Percentiles rank a stretch among this genome's conserved stretches.
phyloP scores from a whole-genome alignment of 1,140 invertebrate genomes.

The Lordiphosa collinella region DNA sequence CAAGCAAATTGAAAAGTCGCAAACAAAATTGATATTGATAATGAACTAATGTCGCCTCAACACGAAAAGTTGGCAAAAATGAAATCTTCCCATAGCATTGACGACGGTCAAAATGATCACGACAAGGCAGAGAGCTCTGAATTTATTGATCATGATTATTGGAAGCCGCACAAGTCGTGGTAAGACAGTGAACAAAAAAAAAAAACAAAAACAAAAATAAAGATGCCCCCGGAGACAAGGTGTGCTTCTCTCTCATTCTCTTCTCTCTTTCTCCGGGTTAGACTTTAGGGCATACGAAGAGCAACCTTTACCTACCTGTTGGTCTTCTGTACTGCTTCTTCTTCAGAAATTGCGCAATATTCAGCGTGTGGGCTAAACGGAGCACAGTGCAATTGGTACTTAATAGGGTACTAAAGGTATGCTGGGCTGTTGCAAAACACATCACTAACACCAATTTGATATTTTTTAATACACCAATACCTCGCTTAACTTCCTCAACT shows the following conservation, averaged over 20 bases:
- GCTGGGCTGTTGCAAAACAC: too few species aligned
- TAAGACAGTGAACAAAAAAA: not conserved
- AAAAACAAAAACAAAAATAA: slow-evolving; percentile 13
- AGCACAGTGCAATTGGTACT: slow-evolving; percentile 6
- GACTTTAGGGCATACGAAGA: not conserved
- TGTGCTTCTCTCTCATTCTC: not conserved
- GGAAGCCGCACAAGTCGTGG: slow-evolving; percentile 64
- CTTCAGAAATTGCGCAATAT: slow-evolving; percentile 24
- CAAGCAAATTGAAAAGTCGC: slow-evolving; percentile 46
- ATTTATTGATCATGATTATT: slow-evolving; percentile 75
- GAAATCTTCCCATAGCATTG: slow-evolving; percentile 62
- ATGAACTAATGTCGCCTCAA: slow-evolving; percentile 53
- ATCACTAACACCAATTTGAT: too few species aligned
- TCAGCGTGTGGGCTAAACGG: slow-evolving; percentile 6
- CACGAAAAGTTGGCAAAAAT: slow-evolving; percentile 42
- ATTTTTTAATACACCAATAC: too few species aligned
- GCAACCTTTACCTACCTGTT: slow-evolving; percentile 24
- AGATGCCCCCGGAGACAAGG: slow-evolving; percentile 41
- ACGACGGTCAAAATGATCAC: slow-evolving; percentile 61
- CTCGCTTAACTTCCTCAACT: too few species aligned
- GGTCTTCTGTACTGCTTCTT: not conserved
- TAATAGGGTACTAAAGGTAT: not conserved
- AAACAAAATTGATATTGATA: slow-evolving; percentile 31
- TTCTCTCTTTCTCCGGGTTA: not conserved
- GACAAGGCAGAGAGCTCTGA: slow-evolving; percentile 33